phyloP scores from a whole-genome alignment of 2,888 invertebrate genomes.

The Cheilosia scutellata region DNA sequence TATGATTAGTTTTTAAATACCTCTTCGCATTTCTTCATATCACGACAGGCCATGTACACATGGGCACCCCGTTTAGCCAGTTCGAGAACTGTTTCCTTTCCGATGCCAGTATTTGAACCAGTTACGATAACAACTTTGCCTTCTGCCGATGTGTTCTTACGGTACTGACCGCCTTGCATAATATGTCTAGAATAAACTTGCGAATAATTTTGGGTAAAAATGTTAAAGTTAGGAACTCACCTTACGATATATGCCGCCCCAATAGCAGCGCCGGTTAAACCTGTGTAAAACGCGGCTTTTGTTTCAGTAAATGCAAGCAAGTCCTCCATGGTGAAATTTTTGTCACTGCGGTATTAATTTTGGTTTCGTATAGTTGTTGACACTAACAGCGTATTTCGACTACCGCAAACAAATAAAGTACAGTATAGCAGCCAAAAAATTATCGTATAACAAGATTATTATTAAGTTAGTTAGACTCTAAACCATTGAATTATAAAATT shows the following conservation, averaged over 20 bases:
- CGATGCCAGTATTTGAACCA: conserved; percentile 93
- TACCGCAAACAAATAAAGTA: no score
- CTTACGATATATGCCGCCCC: conserved; percentile 81
- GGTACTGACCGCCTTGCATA: conserved; percentile 87
- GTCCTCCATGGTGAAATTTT: conserved; percentile 58
- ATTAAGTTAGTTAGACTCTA: no score
- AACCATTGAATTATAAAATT: no score
- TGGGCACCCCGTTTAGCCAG: conserved; percentile 90
- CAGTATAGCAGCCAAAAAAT: no score
- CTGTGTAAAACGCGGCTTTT: conserved; percentile 80
- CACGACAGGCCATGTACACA: conserved; percentile 94
- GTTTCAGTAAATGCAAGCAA: conserved; percentile 80
- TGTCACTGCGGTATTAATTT: not conserved
- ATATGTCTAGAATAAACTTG: conserved; percentile 79
- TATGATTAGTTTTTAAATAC: conserved; percentile 56
- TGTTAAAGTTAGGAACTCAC: conserved; percentile 73
- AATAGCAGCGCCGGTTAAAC: conserved; percentile 80
- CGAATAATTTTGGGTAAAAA: not conserved
- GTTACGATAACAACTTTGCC: conserved; percentile 90
- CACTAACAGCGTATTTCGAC: no score
- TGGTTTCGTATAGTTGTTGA: not conserved
- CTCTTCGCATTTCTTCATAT: conserved; percentile 90
- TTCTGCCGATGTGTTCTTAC: conserved; percentile 85
- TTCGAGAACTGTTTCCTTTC: conserved; percentile 89
- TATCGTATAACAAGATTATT: no score